Evolutionary conservation across 2,113 vertebrate species (phyloP).

Genomic region (Puffinus mauretanicus): DNA sequence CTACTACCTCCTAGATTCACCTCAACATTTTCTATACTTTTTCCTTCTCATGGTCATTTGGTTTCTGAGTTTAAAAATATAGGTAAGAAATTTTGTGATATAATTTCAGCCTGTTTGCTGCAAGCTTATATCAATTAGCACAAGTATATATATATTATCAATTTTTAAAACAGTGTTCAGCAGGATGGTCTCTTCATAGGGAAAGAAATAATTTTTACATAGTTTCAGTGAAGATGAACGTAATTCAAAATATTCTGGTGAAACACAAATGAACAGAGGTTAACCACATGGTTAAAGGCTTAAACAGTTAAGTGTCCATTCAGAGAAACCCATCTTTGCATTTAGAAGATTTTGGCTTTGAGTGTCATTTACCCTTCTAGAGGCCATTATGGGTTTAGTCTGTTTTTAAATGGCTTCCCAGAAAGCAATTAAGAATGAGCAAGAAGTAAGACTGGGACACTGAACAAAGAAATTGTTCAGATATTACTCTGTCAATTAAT

Average conservation of each 20-base stretch:
- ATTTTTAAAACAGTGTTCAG: neutral
- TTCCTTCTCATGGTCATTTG: neutral
- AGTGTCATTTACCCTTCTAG: neutral
- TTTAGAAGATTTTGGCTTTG: neutral
- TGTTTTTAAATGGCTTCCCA: neutral
- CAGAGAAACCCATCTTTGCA: neutral
- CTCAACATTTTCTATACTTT: neutral
- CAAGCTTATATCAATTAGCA: neutral
- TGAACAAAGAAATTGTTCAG: neutral
- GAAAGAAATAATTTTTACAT: neutral
- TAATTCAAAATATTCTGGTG: neutral
- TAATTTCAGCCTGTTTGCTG: neutral
- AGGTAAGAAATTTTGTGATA: neutral
- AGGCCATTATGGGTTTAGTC: neutral
- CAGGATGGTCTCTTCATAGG: neutral
- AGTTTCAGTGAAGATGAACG: neutral
- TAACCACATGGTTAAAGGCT: neutral
- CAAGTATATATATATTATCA: neutral
- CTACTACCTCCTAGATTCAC: neutral
- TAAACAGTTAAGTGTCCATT: neutral
- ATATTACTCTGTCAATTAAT: neutral
- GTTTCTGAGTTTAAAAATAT: neutral
- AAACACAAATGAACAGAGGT: neutral
- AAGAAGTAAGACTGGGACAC: neutral
- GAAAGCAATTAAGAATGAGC: neutral